Evolutionary conservation across 2,797 vertebrate genomes (phyloP).

Genomic region (Sebastes reedi): DNA sequence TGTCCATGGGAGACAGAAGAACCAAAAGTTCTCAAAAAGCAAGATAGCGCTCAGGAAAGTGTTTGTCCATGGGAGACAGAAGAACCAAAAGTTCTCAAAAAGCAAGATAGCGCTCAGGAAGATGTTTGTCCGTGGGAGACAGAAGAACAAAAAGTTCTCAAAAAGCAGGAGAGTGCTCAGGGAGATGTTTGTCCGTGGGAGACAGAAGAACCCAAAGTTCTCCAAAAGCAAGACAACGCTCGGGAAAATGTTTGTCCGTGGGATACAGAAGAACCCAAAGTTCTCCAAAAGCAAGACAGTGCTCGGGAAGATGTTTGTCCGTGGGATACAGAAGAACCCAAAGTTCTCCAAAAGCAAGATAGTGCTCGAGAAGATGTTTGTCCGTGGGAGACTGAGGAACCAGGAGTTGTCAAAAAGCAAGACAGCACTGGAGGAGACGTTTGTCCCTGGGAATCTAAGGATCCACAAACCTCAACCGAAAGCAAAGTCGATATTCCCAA

Average conservation of each 20-base stretch:
- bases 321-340: slow-evolving; percentile 21
- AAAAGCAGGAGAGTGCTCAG: neutral
- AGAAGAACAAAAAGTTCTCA: neutral
- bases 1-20: neutral
- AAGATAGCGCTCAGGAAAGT: neutral
- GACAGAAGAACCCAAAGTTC: neutral
- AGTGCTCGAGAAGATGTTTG: slow-evolving; percentile 18
- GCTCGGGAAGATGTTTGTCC: slow-evolving; percentile 21
- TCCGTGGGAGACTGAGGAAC: slow-evolving; percentile 39
- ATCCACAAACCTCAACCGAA: slow-evolving; percentile 18
- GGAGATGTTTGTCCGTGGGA: slow-evolving; percentile 53
- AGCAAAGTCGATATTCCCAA: neutral
- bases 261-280: slow-evolving; percentile 28
- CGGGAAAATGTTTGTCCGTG: slow-evolving; percentile 23
- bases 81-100: neutral
- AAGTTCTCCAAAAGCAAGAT: slow-evolving; percentile 18
- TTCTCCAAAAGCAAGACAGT: slow-evolving; percentile 15
- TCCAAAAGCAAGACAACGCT: slow-evolving; percentile 21
- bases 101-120: rapidly evolving
- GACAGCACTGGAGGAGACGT: neutral
- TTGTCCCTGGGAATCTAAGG: slow-evolving; percentile 46
- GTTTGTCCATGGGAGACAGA: slow-evolving; percentile 36
- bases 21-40: too few relatives aligned
- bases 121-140: too few relatives aligned
- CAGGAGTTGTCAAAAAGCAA: slow-evolving; percentile 11